Evolutionary conservation across 1,140 invertebrate genomes (phyloP).

Genomic region (Pogonognathellus flavescens): DNA sequence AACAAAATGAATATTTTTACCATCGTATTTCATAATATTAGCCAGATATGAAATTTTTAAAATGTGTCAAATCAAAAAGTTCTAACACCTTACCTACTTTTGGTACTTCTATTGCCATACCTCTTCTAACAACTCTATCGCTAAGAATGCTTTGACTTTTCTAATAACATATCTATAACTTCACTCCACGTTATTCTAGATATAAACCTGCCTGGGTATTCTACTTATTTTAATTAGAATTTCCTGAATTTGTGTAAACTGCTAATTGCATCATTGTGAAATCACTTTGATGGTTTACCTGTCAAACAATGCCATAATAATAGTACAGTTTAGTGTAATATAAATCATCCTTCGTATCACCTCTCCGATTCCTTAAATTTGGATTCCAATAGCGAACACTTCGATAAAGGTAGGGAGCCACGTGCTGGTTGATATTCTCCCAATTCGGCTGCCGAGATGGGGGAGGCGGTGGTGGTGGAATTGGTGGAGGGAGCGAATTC

Average conservation of each 20-base stretch:
- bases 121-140: no score
- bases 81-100: no score
- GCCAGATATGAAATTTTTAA: no score
- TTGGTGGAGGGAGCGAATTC: constrained; percentile 67
- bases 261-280: neutral
- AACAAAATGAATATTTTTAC: no score
- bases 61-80: no score
- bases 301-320: constrained; percentile 66
- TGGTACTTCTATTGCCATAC: no score
- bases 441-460: constrained; percentile 51
- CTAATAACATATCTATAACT: no score
- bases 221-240: neutral
- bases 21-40: no score
- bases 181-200: no score
- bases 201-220: no score
- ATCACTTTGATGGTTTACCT: constrained; percentile 31
- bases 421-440: constrained; percentile 54
- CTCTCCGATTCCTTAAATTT: constrained; percentile 60
- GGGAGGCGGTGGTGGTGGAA: constrained; percentile 69
- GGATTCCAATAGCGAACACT: constrained; percentile 63
- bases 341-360: constrained; percentile 59
- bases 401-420: constrained; percentile 61
- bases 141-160: no score
- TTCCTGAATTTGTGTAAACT: no score
- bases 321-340: constrained; percentile 59